Evolutionary conservation across 2,113 vertebrate genomes (phyloP), one percentile per base, ranked within the genome.

Genomic region (Octodon degus): DNA sequence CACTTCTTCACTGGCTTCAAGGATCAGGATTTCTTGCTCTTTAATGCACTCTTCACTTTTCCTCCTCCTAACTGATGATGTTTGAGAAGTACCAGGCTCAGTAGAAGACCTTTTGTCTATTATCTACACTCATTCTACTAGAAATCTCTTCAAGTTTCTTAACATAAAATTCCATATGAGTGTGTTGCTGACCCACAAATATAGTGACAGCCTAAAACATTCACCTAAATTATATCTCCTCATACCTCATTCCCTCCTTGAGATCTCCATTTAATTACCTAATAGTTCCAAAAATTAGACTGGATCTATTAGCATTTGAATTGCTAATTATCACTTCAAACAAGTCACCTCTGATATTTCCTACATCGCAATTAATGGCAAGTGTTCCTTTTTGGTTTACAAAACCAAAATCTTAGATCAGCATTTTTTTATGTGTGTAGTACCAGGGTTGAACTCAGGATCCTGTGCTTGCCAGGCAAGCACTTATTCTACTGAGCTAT

Each of bases 131-230:
- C n/a, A 63, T 50, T 94, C 8, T 4, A 43, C 11, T 79, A 80
- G 43, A 60, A 70, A 63, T 77, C 27, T 63, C 32, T 67, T 84
- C 94, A 6, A 74, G 27, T 30, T 34, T 55, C n/a, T 88, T 84
- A 27, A 47, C 77, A 96, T 96, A 72, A 91, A 77, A 95, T 86
- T 90, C 34, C 25, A 68, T 47, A 22, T 63, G 2, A 27, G 24
- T 65, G 79, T 86, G 22, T 24, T 80, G 9, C 16, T 65, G 30
- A 9, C 60, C 62, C 50, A 30, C 50, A 93, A 65, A 86, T 90
- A 90, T 76, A 55, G 17, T 67, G 19, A 27, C 53, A 84, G 34
- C 24, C 47, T 76, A 11, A 27, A 85, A 9, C 30, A 27, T 34
- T 91, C 22, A 13, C 7, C 43, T 14, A 8, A 86, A 90, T 2